Evolutionary conservation across 2,797 vertebrate species (phyloP), one percentile per base, ranked within the genome.

Genomic region (Enteromius anoplus): DNA sequence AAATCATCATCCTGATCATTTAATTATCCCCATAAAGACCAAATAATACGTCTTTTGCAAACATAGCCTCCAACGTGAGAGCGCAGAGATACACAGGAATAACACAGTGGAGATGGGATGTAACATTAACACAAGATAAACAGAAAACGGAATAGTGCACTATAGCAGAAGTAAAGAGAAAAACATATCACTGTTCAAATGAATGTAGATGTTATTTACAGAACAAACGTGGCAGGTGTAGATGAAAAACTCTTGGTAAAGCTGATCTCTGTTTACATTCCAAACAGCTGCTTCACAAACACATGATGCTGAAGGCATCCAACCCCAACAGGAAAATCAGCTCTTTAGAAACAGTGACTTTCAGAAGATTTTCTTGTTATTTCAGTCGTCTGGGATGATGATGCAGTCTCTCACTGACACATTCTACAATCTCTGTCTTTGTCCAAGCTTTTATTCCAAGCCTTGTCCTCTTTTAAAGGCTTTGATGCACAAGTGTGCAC

Each of bases 241-340:
- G 62, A 32, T 8, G 62, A 64, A 64, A 26, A 26, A 17, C 62
- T 37, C 29, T 70, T 26, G 42, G 7, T 47, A 26, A 49, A 45
- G 51, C 23, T 3, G 11, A 6, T 51, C 19, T 5, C 4, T 7
- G 64, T 45, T 42, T 69, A 69, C 11, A 3, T 32, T 32, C 19
- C 47, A 11, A 0, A 73, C 0, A 69, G 11, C 45, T 37, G n/a
- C 51, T 73, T 66, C 55, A 14, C 26, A 32, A 2, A 2, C 15
- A 58, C 37, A 58, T 69, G 40, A 53, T 42, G 29, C 12, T 53
- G 29, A 70, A 75, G 29, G 68, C 21, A 75, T 69, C n/a, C 5
- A 21, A 42, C 26, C 19, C 4, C 51, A 82, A 60, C 84, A 32
- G 58, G 84, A 68, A 66, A 68, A 58, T n/a, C 42, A n/a, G 49